A percentile compares a stretch with the other conserved stretches of the same genome.
Evolutionary conservation across 2,113 vertebrate genomes (phyloP).

Genomic region (Ammospiza caudacuta): DNA sequence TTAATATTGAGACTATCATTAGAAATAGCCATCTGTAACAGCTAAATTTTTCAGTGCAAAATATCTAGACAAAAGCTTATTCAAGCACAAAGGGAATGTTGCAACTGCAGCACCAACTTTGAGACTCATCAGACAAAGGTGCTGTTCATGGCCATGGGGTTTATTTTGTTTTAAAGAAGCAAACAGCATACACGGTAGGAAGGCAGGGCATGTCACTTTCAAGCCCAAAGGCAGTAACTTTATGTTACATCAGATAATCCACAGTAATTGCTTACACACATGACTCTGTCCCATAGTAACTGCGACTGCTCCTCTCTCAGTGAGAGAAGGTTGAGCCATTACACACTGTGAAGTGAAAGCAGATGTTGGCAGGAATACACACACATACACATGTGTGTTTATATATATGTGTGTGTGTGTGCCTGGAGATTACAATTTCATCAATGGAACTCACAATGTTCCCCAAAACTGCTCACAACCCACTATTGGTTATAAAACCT

Average conservation of each 20-base stretch:
- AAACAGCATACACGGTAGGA: neutral
- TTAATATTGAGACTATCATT: neutral
- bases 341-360: slow-evolving; percentile 13
- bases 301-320: neutral
- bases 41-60: neutral
- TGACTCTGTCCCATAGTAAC: neutral
- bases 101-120: neutral
- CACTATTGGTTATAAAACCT: neutral
- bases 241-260: neutral
- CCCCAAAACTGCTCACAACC: neutral
- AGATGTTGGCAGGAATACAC: neutral
- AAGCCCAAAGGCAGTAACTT: slow-evolving; percentile 31
- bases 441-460: neutral
- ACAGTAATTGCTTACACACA: neutral
- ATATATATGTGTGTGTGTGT: too few species aligned
- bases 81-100: slow-evolving; percentile 22
- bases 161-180: neutral
- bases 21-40: neutral
- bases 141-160: neutral
- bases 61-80: neutral
- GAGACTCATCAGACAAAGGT: slow-evolving; percentile 13
- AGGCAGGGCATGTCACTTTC: neutral
- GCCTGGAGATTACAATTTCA: neutral
- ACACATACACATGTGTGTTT: fast-evolving
- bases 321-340: neutral